Evolutionary conservation across 2,888 invertebrate genomes (phyloP).

Genomic region (Tenodera sinensis): DNA sequence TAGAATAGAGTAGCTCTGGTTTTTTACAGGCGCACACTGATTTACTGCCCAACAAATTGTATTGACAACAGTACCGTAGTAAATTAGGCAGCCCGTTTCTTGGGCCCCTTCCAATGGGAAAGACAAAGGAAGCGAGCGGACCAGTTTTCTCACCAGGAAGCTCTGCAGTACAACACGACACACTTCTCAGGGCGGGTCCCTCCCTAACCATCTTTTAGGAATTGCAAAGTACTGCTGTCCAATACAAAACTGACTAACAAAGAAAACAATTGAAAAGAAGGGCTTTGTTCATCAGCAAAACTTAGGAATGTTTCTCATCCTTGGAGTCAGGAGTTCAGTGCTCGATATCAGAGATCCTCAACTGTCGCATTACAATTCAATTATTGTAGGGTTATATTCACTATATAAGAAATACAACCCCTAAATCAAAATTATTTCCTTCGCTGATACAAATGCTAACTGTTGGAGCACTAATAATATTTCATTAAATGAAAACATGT

Average conservation of each 20-base stretch:
- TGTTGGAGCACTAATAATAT: no score
- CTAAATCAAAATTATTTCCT: no score
- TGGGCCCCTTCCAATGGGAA: not conserved
- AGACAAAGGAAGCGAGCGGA: not conserved
- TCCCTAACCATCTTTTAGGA: not conserved
- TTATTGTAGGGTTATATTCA: no score
- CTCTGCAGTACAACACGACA: not conserved
- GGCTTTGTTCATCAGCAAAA: not conserved
- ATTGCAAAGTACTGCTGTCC: not conserved
- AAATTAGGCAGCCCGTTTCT: not conserved
- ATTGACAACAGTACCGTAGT: not conserved
- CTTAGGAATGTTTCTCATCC: no score
- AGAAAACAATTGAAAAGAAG: not conserved
- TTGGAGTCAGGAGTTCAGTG: no score
- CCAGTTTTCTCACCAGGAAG: not conserved
- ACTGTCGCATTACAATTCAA: no score
- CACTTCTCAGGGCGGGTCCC: not conserved
- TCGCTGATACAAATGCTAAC: no score
- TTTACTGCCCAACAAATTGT: not conserved
- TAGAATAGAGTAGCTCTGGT: not conserved
- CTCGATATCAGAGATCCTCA: no score
- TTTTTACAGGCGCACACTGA: not conserved
- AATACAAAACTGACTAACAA: not conserved
- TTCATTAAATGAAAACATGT: no score
- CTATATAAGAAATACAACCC: no score